Percentiles rank a stretch among this genome's conserved stretches.
Conservation (phyloP, 1,140 invertebrate genomes). For the Spodoptera litura region DNA sequence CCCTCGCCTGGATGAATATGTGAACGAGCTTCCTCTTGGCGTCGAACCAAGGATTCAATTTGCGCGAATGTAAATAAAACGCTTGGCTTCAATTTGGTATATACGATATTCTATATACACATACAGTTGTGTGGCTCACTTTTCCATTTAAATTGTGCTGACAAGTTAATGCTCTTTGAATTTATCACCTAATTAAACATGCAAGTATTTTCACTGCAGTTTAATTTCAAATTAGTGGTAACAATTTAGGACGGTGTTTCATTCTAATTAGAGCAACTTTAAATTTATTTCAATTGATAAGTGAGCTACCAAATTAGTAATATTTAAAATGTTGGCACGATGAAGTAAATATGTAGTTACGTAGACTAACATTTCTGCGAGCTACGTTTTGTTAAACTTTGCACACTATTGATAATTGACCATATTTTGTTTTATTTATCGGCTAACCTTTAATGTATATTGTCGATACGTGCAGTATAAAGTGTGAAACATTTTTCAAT, state of each 20-base stretch:
- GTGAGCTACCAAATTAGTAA: background rate
- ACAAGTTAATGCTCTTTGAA: background rate
- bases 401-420: too few relatives aligned
- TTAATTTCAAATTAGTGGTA: background rate
- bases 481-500: too few relatives aligned
- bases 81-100: conserved; percentile 38
- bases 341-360: background rate
- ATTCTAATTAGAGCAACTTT: background rate
- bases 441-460: too few relatives aligned
- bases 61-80: conserved; percentile 82
- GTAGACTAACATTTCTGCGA: background rate
- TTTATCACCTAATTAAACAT: conserved; percentile 4
- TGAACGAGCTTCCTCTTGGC: conserved; percentile 72
- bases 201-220: conserved; percentile 15
- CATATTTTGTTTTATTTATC: too few relatives aligned
- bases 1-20: conserved; percentile 65
- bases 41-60: conserved; percentile 79
- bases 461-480: too few relatives aligned
- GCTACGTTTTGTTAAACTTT: too few relatives aligned
- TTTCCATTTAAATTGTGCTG: conserved; percentile 30
- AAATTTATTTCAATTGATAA: background rate
- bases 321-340: background rate
- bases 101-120: conserved; percentile 4
- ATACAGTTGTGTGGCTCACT: background rate
- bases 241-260: background rate